These are phyloP conservation scores for Dipodomys stephensi DNA, from an alignment of 2,113 vertebrate genomes.

Conservation along the genomic window DNA sequence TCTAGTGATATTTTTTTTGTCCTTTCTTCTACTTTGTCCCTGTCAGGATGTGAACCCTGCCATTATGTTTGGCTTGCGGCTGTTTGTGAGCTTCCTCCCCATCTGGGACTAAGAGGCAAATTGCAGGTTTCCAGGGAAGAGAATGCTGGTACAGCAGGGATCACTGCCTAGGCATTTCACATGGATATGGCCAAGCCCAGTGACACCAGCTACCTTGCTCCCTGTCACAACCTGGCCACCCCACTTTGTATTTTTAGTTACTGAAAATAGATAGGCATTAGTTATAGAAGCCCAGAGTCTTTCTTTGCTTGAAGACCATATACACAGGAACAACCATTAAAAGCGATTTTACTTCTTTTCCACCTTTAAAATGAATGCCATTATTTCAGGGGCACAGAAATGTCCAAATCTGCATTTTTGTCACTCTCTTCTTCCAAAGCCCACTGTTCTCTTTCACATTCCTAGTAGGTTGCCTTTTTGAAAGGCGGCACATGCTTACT, in stretches of 20 bases:
- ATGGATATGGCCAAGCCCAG: slow-evolving; percentile 63
- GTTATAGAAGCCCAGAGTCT: slow-evolving; percentile 7
- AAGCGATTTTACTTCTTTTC: slow-evolving; percentile 34
- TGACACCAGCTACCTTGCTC: slow-evolving; percentile 67
- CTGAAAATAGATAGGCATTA: slow-evolving; percentile 51
- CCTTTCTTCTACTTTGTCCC: not conserved
- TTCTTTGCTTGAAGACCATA: slow-evolving; percentile 53
- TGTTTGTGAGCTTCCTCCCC: slow-evolving; percentile 78
- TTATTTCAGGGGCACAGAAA: slow-evolving; percentile 29
- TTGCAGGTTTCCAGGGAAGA: slow-evolving; percentile 82
- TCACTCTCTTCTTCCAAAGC: slow-evolving; percentile 37
- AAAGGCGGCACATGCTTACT: slow-evolving; percentile 49
- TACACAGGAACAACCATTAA: slow-evolving; percentile 7
- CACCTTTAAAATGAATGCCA: slow-evolving; percentile 57
- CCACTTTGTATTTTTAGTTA: slow-evolving; percentile 47
- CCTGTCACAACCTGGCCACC: not conserved
- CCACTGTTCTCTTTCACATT: slow-evolving; percentile 15
- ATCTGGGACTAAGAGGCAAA: slow-evolving; percentile 79
- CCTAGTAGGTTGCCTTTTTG: slow-evolving; percentile 33
- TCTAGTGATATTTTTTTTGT: not conserved
- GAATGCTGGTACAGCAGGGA: slow-evolving; percentile 76
- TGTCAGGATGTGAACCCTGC: slow-evolving; percentile 70
- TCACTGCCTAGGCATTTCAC: slow-evolving; percentile 49
- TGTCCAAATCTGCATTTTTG: slow-evolving; percentile 31
- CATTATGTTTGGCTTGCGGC: slow-evolving; percentile 67